Base-by-base conservation (phyloP, 1,140 invertebrate species). In the Heliothis virescens region DNA sequence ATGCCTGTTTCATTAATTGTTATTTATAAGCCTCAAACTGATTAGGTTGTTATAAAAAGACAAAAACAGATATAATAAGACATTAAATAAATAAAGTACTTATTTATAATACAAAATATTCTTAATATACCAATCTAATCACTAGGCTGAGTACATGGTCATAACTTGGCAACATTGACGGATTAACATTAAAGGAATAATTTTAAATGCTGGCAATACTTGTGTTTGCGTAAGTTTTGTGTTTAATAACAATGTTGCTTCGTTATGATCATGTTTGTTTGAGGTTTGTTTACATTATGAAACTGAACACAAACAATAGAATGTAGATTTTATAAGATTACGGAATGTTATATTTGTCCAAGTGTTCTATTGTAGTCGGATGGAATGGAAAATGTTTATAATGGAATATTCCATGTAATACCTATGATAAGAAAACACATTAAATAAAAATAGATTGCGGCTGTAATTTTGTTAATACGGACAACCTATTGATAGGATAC, bases 61-160 rank as follows among this genome's bases (percentile, higher is more conserved):
- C n/a, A 41, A 4, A 63, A 29, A 62, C 11, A 13, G 12, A 53
- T 53, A 52, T 52, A 71, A 26, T 26, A 71, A 26, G 47, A 47
- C 13, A 2, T n/a, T 53, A 77, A 80, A 79, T 81, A 83, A 75
- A 80, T 79, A 79, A 73, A 59, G 52, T 48, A 60, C 76, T 82
- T 83, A 71, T 82, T 82, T 82, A 78, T 75, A 80, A 79, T 80
- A 81, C 63, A 67, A 86, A 82, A 65, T 75, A 72, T 79, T 80
- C 81, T 84, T 85, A 82, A 78, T 85, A 89, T 83, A 87, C 60
- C 85, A 89, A 89, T 84, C 80, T 83, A 86, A 87, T 86, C 85
- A 83, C 74, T 83, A 83, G 82, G 83, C 80, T 79, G 21, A 73
- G 21, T 15, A 41, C 18, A 50, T 52, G 48, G 67, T 72, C 41